Percentiles rank a stretch among this genome's conserved stretches.
Conservation (phyloP, 2,113 vertebrate species). For the Brachionichthys hirsutus region DNA sequence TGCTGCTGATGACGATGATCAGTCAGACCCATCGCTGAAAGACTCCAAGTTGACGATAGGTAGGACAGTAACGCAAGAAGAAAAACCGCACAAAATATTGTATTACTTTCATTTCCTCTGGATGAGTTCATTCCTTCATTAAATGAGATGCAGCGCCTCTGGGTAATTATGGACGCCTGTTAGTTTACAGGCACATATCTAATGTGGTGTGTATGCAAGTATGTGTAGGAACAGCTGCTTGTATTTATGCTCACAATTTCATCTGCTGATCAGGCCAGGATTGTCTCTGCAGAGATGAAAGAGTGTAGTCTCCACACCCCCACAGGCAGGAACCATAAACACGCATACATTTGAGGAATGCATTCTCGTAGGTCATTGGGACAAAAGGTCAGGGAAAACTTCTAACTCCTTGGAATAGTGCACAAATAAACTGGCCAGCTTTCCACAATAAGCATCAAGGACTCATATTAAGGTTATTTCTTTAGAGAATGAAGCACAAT, state of each 20-base stretch:
- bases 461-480: slow-evolving; percentile 33
- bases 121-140: not conserved
- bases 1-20: slow-evolving; percentile 24
- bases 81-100: not conserved
- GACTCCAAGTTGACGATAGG: slow-evolving; percentile 79
- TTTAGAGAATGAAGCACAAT: slow-evolving; percentile 4
- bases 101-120: not conserved
- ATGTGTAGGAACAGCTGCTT: slow-evolving; percentile 10
- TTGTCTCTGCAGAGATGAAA: slow-evolving; percentile 44
- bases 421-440: slow-evolving; percentile 24
- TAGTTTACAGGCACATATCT: too few relatives aligned
- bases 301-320: slow-evolving; percentile 16
- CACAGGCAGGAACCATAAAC: slow-evolving; percentile 20
- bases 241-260: slow-evolving; percentile 42
- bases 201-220: slow-evolving; percentile 6
- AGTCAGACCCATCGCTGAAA: slow-evolving; percentile 53
- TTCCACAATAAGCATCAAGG: slow-evolving; percentile 11
- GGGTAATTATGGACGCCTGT: slow-evolving; percentile 6
- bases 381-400: slow-evolving; percentile 25
- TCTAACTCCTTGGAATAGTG: slow-evolving; percentile 22
- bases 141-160: slow-evolving; percentile 37
- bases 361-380: slow-evolving; percentile 12
- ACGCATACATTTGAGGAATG: slow-evolving; percentile 11
- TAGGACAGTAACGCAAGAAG: slow-evolving; percentile 22
- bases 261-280: slow-evolving; percentile 31